These are phyloP conservation scores for Actinostola sp. DNA, from an alignment of 92 coral and sea anemone species.

Conservation along the genomic window DNA sequence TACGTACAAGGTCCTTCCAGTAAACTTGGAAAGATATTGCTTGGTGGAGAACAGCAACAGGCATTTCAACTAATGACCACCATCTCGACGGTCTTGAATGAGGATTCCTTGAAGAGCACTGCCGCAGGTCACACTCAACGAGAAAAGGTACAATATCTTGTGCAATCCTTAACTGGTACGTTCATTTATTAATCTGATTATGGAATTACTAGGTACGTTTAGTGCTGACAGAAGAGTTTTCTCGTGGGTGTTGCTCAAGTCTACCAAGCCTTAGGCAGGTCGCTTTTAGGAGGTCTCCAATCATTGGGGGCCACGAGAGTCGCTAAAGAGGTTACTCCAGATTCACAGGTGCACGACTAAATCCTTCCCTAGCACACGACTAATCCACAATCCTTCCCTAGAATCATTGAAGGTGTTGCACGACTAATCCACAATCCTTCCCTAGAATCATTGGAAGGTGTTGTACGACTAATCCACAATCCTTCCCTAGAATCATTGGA, in stretches of 20 bases:
- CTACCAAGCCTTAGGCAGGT: conserved; percentile 51
- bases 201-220: conserved; percentile 50
- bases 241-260: conserved; percentile 49
- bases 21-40: conserved; percentile 53
- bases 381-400: too few species aligned
- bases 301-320: conserved; percentile 41
- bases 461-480: too few species aligned
- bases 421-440: too few species aligned
- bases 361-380: background rate
- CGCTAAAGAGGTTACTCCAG: conserved; percentile 50
- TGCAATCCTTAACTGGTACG: background rate
- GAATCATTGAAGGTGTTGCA: too few species aligned
- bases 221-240: conserved; percentile 42
- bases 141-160: conserved; percentile 39
- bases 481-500: too few species aligned
- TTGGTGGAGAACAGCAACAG: conserved; percentile 48
- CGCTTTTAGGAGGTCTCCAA: conserved; percentile 58
- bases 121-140: conserved; percentile 40
- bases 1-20: conserved; percentile 62
- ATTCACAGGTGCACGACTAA: conserved; percentile 41
- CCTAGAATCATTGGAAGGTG: too few species aligned
- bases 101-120: conserved; percentile 26
- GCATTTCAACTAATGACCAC: conserved; percentile 67
- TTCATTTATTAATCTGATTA: background rate
- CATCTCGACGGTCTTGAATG: conserved; percentile 58